Conservation (phyloP, 2,888 invertebrate genomes). For the Folsomia candida region DNA sequence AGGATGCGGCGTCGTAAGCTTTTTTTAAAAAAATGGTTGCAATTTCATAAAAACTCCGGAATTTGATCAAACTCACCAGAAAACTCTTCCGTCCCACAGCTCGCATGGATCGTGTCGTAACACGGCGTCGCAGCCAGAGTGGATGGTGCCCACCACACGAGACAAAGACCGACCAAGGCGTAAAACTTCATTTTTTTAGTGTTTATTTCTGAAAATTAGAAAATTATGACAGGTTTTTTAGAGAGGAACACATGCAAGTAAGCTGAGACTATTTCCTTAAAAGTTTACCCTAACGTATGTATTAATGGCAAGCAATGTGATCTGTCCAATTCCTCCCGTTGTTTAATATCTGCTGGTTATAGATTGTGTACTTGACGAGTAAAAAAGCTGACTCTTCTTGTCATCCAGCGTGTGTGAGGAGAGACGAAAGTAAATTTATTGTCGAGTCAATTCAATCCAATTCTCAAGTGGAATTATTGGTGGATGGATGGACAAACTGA, state of each 20-base stretch:
- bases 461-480: too few species aligned
- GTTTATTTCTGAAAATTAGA: not conserved
- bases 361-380: too few species aligned
- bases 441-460: too few species aligned
- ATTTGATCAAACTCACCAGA: not conserved
- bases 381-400: too few species aligned
- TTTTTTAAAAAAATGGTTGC: conserved; percentile 1
- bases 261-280: not conserved
- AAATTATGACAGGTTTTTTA: not conserved
- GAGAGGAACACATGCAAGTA: not conserved
- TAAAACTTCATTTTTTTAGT: not conserved
- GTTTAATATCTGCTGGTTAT: too few species aligned
- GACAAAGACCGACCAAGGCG: not conserved
- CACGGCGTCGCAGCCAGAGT: not conserved
- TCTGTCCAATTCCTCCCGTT: too few species aligned
- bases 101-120: not conserved
- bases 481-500: too few species aligned
- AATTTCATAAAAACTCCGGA: not conserved
- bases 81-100: conserved; percentile 4
- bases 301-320: too few species aligned
- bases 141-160: not conserved
- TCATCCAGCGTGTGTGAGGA: too few species aligned
- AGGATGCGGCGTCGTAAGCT: conserved; percentile 8
- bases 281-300: too few species aligned
- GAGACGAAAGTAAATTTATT: too few species aligned